Evolutionary conservation across 30 jellyfish, hydroid and myxozoan species (phyloP).

Genomic region (Chrysaora quinquecirrha): DNA sequence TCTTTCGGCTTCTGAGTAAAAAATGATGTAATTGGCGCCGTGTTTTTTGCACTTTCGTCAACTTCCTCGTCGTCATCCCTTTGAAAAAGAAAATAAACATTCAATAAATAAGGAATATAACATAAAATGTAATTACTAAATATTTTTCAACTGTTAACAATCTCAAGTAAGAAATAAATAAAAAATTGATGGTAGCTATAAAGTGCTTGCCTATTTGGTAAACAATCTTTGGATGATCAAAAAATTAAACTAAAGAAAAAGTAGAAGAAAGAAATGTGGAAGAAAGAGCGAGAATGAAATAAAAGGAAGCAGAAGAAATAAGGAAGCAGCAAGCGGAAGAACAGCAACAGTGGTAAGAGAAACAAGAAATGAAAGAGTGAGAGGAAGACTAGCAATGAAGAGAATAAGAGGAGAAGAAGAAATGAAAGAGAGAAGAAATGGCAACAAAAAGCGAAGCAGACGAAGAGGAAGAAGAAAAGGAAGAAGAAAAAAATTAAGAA

Average conservation of each 20-base stretch:
- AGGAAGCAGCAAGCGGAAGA: neutral
- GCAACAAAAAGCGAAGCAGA: neutral
- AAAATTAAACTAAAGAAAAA: neutral
- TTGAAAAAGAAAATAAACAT: neutral
- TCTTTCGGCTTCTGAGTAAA: conserved; percentile 48
- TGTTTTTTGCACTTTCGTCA: conserved; percentile 70
- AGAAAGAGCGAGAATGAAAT: neutral
- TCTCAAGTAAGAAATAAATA: no score
- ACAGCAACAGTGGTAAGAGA: no score
- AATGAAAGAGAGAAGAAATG: neutral
- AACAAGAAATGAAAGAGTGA: neutral
- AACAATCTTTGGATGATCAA: no score
- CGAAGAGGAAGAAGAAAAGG: no score
- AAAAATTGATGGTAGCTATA: no score
- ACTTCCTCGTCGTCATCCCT: conserved; percentile 87
- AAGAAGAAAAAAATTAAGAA: neutral
- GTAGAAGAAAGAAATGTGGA: neutral
- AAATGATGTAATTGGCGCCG: conserved; percentile 82
- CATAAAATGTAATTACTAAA: neutral
- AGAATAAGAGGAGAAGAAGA: neutral
- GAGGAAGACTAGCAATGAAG: neutral
- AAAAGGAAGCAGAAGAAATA: neutral
- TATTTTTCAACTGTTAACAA: no score
- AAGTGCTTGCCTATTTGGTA: no score
- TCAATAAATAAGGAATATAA: neutral